phyloP scores from a whole-genome alignment of 2,797 vertebrate species.

The Ptychadena robeensis region DNA sequence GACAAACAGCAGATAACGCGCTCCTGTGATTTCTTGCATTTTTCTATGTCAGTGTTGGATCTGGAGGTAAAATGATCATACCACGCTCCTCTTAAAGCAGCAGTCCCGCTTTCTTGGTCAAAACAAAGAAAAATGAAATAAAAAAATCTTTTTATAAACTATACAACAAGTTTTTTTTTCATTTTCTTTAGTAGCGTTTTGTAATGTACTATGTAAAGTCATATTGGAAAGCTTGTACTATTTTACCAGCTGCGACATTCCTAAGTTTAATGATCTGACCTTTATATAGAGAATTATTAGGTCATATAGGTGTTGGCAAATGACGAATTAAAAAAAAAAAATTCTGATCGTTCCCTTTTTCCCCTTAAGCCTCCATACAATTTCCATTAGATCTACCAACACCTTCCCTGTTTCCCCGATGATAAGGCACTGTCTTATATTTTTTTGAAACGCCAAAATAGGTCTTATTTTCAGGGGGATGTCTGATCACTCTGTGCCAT shows the following conservation, averaged over 20 bases:
- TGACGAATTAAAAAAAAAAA: too few relatives aligned
- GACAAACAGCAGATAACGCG: conserved; percentile 6
- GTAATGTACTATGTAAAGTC: neutral
- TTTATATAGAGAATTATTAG: too few relatives aligned
- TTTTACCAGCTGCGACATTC: neutral
- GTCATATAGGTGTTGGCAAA: neutral
- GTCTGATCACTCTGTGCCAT: too few relatives aligned
- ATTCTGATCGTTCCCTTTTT: too few relatives aligned
- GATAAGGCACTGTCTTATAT: too few relatives aligned
- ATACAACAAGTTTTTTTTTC: conserved; percentile 15
- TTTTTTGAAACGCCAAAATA: too few relatives aligned
- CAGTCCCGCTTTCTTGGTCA: conserved; percentile 59
- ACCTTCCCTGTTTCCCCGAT: too few relatives aligned
- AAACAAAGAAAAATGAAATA: conserved; percentile 56
- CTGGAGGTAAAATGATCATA: conserved; percentile 38
- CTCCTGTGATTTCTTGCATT: conserved; percentile 42
- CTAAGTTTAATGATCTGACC: too few relatives aligned
- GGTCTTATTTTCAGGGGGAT: too few relatives aligned
- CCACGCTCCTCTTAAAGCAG: conserved; percentile 49
- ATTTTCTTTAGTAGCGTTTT: neutral
- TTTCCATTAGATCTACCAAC: too few relatives aligned
- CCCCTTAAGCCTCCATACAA: too few relatives aligned
- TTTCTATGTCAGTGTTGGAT: conserved; percentile 54
- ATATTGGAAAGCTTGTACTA: neutral
- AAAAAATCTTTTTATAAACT: conserved; percentile 60